Base-by-base conservation (phyloP, 2,113 vertebrate species). In the Barnardius zonarius region DNA sequence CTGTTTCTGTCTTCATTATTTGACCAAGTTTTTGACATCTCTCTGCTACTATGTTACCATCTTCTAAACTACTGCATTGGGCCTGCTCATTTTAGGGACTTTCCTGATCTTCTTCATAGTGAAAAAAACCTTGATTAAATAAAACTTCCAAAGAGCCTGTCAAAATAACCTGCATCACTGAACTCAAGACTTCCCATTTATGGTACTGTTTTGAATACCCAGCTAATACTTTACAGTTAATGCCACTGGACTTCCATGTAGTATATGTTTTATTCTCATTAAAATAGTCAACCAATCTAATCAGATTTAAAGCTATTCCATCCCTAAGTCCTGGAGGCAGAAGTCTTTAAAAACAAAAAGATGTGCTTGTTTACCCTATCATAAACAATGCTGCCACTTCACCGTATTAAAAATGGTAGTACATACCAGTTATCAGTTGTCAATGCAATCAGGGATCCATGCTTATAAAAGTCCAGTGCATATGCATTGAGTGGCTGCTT, bases 391-490 rank as follows among this genome's bases (percentile, higher is more conserved):
- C 37, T 78, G 44, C 27, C 73, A 24, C 73, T 62, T 43, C 52
- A 39, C 27, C 4, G 0, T 39, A 23, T 33, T 66, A 57, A 30
- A 54, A 28, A 51, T 62, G 33, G 14, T 20, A n/a, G 43, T 61
- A 92, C 88, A 2, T 95, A 98, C 98, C 97, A 35, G 77, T 98
- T 98, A 68, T 98, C 98, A 10, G 87, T 96, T 25, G 28, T 41
- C 91, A 98, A 9, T 69, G 96, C 97, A 52, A 1, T 9, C 88
- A 98, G 87, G 52, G 96, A 98, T 6, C 97, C 97, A 12, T 98
- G 98, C 72, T 97, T 98, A 25, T 97, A 98, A 11, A 98, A 98
- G 64, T 98, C 98, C 48, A 98, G 95, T 8, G 82, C 94, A 37
- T 98, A 98, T 5, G 98, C 96, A 73, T 98, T 97, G 48, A 98